Evolutionary conservation across 1,140 invertebrate species (phyloP), one percentile per base, ranked within the genome.

Genomic region (Drosophila sulfurigaster): DNA sequence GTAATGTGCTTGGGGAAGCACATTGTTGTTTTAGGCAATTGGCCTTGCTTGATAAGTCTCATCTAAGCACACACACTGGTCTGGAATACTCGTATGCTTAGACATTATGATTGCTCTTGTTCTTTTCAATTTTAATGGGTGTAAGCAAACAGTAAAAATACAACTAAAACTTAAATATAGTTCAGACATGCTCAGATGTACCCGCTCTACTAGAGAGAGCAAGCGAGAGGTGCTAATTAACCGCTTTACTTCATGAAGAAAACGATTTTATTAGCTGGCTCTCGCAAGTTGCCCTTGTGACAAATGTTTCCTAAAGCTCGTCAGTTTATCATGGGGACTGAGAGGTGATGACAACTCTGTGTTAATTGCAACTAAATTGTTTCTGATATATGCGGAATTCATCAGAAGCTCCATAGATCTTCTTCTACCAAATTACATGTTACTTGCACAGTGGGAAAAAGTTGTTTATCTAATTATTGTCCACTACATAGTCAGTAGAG

Each of bases 311-410:
- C 10, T 62, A 16, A 20, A n/a, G 6, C 1, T 13, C 10, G 15
- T 25, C 35, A 60, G 64, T 43, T 79, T 81, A 81, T 81, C 78
- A 48, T 58, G 15, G 43, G 10, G 3, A 28, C 56, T n/a, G 30
- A 32, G 57, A 68, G 15, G 35, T 13, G 8, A n/a, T 66, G 25
- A 45, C 28, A 54, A n/a, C 25, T 35, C 3, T 35, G 41, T 48
- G 75, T 30, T 78, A 78, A 74, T 78, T 64, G 25, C 4, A n/a
- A 30, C 13, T 58, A 43, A 75, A 59, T 78, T 56, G 52, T 25
- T 59, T 54, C 16, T 28, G 20, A 58, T 67, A 41, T 67, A 43
- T 58, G 32, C 30, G 52, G 32, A 58, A 58, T 58, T 67, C 6
- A 13, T 48, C 30, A 25, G n/a, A 6, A 25, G 38, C 38, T 38